A percentile compares a stretch with the other conserved stretches of the same genome.
Evolutionary conservation across 2,888 invertebrate genomes (phyloP).

Genomic region (Sphaerophoria rueppellii): DNA sequence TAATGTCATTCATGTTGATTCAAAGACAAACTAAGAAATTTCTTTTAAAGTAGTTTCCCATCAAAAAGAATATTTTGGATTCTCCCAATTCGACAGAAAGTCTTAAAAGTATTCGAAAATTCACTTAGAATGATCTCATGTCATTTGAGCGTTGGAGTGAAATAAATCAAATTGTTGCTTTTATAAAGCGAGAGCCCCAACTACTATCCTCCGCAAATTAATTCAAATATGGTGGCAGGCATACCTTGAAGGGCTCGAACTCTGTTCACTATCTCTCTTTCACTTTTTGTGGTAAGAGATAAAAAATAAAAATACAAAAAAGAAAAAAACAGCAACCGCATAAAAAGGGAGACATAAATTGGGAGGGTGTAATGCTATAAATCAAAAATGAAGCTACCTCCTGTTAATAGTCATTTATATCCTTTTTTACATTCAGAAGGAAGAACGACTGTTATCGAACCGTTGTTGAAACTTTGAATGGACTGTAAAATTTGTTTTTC

Average conservation of each 20-base stretch:
- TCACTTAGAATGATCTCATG: not conserved
- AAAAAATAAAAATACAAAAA: not conserved
- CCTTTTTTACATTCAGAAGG: not conserved
- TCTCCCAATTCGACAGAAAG: not conserved
- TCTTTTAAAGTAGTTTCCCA: not conserved
- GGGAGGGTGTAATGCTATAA: not conserved
- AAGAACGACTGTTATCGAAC: conserved; percentile 34
- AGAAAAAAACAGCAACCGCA: not conserved
- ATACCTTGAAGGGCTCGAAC: not conserved
- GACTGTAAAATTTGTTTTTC: conserved; percentile 47
- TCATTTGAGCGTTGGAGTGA: not conserved
- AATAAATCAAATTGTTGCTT: not conserved
- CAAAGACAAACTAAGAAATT: conserved; percentile 1
- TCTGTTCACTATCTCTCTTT: not conserved
- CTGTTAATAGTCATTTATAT: not conserved
- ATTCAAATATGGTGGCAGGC: not conserved
- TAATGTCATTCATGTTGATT: not conserved
- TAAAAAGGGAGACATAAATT: not conserved
- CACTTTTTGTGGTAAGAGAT: not conserved
- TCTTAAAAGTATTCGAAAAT: not conserved
- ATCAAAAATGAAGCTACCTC: conserved; percentile 26
- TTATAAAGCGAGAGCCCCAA: not conserved
- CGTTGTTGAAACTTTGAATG: conserved; percentile 58
- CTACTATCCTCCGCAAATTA: not conserved
- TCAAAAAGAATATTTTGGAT: not conserved